These are phyloP conservation scores for Manis crassicaudata DNA, from an alignment of 2,797 vertebrate genomes.

Conservation along the genomic window DNA sequence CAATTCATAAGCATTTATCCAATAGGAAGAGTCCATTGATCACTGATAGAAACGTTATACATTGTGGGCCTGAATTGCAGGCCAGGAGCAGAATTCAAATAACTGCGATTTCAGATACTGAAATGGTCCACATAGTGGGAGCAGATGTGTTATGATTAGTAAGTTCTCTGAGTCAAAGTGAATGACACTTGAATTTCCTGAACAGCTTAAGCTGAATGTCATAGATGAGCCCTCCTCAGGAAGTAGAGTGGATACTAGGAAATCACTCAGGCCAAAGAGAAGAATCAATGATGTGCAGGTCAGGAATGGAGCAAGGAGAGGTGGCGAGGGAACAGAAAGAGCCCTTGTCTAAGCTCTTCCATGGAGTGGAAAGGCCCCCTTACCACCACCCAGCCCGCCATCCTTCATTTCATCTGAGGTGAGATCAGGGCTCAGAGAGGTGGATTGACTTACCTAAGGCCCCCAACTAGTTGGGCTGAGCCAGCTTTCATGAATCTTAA, in stretches of 20 bases:
- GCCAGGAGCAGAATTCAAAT: slow-evolving; percentile 56
- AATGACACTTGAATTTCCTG: slow-evolving; percentile 59
- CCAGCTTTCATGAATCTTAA: neutral
- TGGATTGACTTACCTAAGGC: neutral
- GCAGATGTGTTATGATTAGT: slow-evolving; percentile 45
- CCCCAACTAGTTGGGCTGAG: neutral
- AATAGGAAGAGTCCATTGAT: slow-evolving; percentile 75
- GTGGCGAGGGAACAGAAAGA: neutral
- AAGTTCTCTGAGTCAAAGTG: slow-evolving; percentile 59
- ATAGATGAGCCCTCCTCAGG: neutral
- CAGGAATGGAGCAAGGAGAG: neutral
- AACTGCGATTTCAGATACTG: slow-evolving; percentile 70
- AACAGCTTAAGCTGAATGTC: slow-evolving; percentile 9
- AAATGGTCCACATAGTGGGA: slow-evolving; percentile 42
- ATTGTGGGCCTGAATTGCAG: slow-evolving; percentile 50
- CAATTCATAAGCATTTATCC: slow-evolving; percentile 64
- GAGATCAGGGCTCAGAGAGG: neutral
- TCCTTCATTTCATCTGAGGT: neutral
- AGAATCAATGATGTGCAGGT: neutral
- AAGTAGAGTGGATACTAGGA: slow-evolving; percentile 18
- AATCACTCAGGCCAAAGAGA: slow-evolving; percentile 14
- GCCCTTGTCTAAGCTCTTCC: neutral
- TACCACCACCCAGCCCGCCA: too few relatives aligned
- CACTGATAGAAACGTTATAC: slow-evolving; percentile 73
- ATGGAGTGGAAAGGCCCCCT: neutral